These are phyloP conservation scores for Brotula barbata DNA, from an alignment of 2,797 vertebrate genomes.

Conservation along the genomic window DNA sequence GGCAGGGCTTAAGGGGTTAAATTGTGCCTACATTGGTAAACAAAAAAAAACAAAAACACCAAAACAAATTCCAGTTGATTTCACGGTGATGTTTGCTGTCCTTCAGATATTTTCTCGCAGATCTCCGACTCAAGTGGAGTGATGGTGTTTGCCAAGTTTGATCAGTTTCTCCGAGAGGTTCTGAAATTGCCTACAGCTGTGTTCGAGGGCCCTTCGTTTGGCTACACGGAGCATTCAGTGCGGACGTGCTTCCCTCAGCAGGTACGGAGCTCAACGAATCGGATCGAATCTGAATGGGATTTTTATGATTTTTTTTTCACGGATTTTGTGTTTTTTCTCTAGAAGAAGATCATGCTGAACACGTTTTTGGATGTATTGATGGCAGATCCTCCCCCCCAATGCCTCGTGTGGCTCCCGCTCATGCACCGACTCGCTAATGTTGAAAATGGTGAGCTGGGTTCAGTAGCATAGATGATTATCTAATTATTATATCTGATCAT, in stretches of 20 bases:
- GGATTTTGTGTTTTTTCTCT: conserved; percentile 65
- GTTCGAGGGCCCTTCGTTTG: conserved; percentile 96
- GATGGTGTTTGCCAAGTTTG: conserved; percentile 91
- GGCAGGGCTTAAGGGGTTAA: too few relatives aligned
- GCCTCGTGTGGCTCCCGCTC: conserved; percentile 98
- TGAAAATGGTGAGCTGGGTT: conserved; percentile 86
- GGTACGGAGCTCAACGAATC: conserved; percentile 81
- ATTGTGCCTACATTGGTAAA: conserved; percentile 3
- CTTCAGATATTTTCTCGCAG: conserved; percentile 94
- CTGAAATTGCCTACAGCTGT: conserved; percentile 95
- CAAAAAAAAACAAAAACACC: conserved; percentile 38
- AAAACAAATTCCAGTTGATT: too few relatives aligned
- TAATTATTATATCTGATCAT: too few relatives aligned
- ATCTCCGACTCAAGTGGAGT: conserved; percentile 92
- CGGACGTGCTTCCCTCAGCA: conserved; percentile 95
- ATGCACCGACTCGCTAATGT: conserved; percentile 98
- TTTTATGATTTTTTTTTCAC: neutral
- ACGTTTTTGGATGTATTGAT: conserved; percentile 95
- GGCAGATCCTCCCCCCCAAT: conserved; percentile 97
- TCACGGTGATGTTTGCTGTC: too few relatives aligned
- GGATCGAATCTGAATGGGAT: neutral
- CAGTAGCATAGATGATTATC: too few relatives aligned
- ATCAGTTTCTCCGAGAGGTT: conserved; percentile 92
- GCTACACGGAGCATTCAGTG: conserved; percentile 92
- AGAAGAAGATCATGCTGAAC: conserved; percentile 97